These are phyloP conservation scores for Nomada ferruginata DNA, from an alignment of 2,888 invertebrate genomes.

Conservation along the genomic window DNA sequence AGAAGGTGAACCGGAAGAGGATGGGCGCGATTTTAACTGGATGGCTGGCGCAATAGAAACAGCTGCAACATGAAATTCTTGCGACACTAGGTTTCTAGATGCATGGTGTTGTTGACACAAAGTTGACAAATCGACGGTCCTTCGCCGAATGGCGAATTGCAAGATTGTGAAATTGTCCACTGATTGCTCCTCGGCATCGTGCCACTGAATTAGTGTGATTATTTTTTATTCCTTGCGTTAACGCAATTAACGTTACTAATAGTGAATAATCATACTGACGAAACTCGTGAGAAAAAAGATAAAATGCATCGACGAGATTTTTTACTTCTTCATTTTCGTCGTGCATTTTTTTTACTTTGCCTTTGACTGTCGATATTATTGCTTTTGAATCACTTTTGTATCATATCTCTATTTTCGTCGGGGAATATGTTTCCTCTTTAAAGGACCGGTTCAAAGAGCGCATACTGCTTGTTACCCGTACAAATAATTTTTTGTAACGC, in stretches of 20 bases:
- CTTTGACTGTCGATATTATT: background rate
- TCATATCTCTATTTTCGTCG: too few species aligned
- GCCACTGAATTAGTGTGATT: conserved; percentile 13
- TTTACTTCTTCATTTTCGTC: background rate
- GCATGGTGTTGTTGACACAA: conserved; percentile 51
- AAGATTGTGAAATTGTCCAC: background rate
- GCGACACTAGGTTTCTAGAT: conserved; percentile 43
- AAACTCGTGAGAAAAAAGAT: background rate
- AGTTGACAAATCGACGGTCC: conserved; percentile 5
- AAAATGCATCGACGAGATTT: background rate
- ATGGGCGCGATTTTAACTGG: conserved; percentile 75
- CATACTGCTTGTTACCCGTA: too few species aligned
- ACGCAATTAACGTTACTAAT: background rate
- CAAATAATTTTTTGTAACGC: too few species aligned
- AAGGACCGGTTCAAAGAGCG: too few species aligned
- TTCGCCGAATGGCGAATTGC: background rate
- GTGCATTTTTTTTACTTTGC: background rate
- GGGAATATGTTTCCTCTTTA: too few species aligned
- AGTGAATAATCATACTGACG: background rate
- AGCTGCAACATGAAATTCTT: conserved; percentile 17
- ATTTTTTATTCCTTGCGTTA: background rate
- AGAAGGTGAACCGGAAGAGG: conserved; percentile 73
- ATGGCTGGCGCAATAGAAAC: conserved; percentile 28
- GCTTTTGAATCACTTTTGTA: background rate
- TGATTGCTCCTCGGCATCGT: background rate